Base-by-base conservation (phyloP, 2,113 vertebrate species). In the Prinia subflava region DNA sequence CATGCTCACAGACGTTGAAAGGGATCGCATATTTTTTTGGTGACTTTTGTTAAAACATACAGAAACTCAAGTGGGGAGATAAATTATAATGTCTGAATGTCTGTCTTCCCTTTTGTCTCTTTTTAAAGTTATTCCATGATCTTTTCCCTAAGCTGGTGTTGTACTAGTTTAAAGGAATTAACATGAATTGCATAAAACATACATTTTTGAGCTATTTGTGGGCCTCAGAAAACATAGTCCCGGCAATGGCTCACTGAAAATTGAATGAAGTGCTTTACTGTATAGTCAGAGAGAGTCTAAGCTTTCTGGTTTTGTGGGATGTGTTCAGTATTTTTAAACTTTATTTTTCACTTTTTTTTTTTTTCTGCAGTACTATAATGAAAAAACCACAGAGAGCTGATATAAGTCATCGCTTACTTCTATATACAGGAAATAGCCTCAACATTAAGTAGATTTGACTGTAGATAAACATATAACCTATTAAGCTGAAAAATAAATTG, bases 21-120 rank as follows among this genome's bases (percentile, higher is more conserved):
- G 16, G 21, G 35, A 50, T 77, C 28, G 17, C 0, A 0, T 2
- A 6, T 64, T 46, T 67, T 71, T 33, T 84, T 69, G 6, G 11
- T 87, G 44, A 27, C 15, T 80, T 83, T 31, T 42, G 25, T 74
- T 90, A 71, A 78, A 78, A 52, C 15, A 76, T 71, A 28, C 19
- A 79, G 69, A 62, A 93, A 60, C 42, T 42, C 5, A 46, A 3
- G 39, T 69, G n/a, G n/a, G 35, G 63, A 92, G n/a, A 50, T 83
- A 7, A 25, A 27, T 73, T 39, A 47, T 53, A 42, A 62, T 53
- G 21, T 50, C 37, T 25, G 5, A 67, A 18, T 33, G 39, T 74
- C 46, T 83, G 73, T 75, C 57, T 85, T 76, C 41, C 80, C 47
- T 81, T 92, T 92, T 94, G 89, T 76, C 20, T 84, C 33, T 81